These are phyloP conservation scores for Zele albiditarsus DNA, from an alignment of 2,888 invertebrate genomes.

Conservation along the genomic window DNA sequence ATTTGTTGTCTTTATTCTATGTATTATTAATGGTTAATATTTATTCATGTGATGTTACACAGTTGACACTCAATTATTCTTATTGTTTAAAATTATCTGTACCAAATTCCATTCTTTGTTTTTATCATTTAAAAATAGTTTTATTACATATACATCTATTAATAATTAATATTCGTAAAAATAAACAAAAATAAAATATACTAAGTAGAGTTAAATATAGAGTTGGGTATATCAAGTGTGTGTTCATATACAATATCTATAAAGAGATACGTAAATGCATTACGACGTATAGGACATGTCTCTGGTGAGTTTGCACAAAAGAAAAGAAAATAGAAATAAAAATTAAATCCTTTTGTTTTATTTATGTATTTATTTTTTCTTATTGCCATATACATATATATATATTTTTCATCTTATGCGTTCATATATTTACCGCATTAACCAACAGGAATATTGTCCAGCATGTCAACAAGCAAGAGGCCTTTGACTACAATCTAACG, in stretches of 20 bases:
- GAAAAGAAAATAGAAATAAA: not conserved
- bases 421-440: constrained; percentile 6
- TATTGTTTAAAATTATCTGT: not conserved
- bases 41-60: not conserved
- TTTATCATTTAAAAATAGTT: too few species aligned
- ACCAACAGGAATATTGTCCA: constrained; percentile 9
- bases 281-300: constrained; percentile 8
- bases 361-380: constrained; percentile 26
- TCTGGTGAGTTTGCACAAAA: not conserved
- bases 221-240: not conserved
- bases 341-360: constrained; percentile 1
- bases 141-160: not conserved
- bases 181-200: not conserved
- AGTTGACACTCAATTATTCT: not conserved
- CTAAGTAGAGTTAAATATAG: not conserved
- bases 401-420: not conserved
- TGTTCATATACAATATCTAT: not conserved
- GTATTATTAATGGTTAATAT: not conserved
- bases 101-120: too few species aligned
- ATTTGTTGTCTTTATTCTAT: not conserved
- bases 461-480: constrained; percentile 9
- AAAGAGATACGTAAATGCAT: constrained; percentile 21
- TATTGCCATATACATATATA: not conserved
- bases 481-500: constrained; percentile 53
- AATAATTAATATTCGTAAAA: not conserved